A percentile compares a stretch with the other conserved stretches of the same genome.
Evolutionary conservation across 2,797 vertebrate genomes (phyloP).

Genomic region (Karalla daura): DNA sequence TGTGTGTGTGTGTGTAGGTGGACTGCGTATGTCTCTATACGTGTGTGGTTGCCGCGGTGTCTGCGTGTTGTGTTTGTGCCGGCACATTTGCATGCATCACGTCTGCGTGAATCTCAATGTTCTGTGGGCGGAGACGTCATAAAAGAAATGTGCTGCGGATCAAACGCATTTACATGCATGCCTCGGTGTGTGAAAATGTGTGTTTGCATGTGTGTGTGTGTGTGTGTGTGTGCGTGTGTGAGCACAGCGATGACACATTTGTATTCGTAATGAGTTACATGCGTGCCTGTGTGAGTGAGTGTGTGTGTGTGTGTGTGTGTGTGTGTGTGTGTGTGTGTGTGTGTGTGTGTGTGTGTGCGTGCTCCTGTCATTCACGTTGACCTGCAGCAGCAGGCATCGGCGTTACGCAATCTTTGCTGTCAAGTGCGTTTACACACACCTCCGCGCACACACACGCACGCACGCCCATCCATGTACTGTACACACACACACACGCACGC

Average conservation of each 20-base stretch:
- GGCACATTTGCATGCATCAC: not conserved
- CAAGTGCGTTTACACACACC: constrained; percentile 66
- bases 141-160: too few relatives aligned
- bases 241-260: constrained; percentile 18
- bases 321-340: constrained; percentile 20
- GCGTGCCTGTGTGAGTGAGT: constrained; percentile 21
- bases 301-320: constrained; percentile 11
- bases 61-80: constrained; percentile 10
- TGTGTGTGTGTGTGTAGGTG: constrained; percentile 2
- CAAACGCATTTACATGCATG: not conserved
- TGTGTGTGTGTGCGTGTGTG: not conserved
- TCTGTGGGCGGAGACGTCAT: constrained; percentile 17
- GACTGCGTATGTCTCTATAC: constrained; percentile 20
- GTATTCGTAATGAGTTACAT: constrained; percentile 57
- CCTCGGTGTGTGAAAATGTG: not conserved
- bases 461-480: constrained; percentile 44
- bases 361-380: constrained; percentile 64
- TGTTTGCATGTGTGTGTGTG: not conserved
- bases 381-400: constrained; percentile 66
- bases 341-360: constrained; percentile 29
- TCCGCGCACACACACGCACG: constrained; percentile 25
- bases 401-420: constrained; percentile 74
- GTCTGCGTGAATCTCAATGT: constrained; percentile 7
- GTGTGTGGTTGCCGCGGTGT: constrained; percentile 18
- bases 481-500: constrained; percentile 12